phyloP scores from a whole-genome alignment of 1,140 invertebrate species.

The Zaprionus africanus region DNA sequence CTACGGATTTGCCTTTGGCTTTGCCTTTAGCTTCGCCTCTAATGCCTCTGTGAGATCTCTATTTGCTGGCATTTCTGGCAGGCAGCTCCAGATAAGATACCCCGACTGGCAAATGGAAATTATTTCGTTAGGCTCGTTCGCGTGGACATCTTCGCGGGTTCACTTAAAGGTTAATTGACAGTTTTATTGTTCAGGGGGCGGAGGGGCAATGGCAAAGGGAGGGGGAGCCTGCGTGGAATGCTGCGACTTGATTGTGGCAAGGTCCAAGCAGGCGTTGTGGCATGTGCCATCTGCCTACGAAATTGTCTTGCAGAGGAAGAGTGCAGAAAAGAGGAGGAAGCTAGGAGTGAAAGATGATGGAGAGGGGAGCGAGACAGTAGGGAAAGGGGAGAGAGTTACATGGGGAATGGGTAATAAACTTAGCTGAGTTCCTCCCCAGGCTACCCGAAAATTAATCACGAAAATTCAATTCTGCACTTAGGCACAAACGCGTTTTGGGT shows the following conservation, averaged over 20 bases:
- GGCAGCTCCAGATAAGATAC: constrained; percentile 58
- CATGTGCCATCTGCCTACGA: constrained; percentile 42
- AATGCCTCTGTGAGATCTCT: constrained; percentile 61
- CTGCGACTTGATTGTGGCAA: constrained; percentile 23
- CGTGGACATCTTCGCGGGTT: constrained; percentile 55
- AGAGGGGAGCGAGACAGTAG: background rate
- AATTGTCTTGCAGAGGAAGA: background rate
- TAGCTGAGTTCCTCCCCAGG: background rate
- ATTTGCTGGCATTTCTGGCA: constrained; percentile 67
- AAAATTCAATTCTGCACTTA: constrained; percentile 77
- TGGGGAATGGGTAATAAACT: background rate
- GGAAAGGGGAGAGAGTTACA: background rate
- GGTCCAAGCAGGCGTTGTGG: constrained; percentile 12
- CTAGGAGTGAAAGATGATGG: background rate
- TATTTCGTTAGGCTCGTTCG: constrained; percentile 50
- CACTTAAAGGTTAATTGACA: constrained; percentile 75
- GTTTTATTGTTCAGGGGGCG: constrained; percentile 50
- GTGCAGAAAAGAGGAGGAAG: background rate
- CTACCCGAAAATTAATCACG: constrained; percentile 51
- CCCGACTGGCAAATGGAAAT: constrained; percentile 63
- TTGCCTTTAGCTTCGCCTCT: constrained; percentile 31
- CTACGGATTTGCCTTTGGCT: constrained; percentile 23
- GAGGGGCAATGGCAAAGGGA: background rate
- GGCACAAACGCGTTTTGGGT: constrained; percentile 51
- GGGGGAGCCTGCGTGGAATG: background rate